phyloP scores from a whole-genome alignment of 23 tunicate species.

The Halocynthia roretzi region DNA sequence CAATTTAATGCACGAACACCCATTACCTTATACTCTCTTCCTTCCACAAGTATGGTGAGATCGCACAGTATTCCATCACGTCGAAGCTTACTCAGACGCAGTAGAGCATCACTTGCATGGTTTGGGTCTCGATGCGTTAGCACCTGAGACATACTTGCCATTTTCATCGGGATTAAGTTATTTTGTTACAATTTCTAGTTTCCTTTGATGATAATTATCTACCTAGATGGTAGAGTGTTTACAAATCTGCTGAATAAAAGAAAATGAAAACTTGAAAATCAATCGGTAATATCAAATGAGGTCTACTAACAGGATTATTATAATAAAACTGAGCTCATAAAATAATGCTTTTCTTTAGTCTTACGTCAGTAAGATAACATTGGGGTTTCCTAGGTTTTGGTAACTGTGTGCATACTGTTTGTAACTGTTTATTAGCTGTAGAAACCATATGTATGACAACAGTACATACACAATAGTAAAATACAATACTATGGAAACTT shows the following conservation, averaged over 20 bases:
- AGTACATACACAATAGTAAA: no score
- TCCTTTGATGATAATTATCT: neutral
- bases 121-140: constrained; percentile 58
- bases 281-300: no score
- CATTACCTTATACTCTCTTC: constrained; percentile 73
- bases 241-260: neutral
- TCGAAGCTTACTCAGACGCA: constrained; percentile 58
- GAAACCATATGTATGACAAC: no score
- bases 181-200: neutral
- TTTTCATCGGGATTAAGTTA: constrained; percentile 31
- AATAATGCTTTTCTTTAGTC: no score
- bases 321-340: no score
- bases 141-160: constrained; percentile 67
- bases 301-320: no score
- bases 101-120: constrained; percentile 57
- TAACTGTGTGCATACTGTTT: no score
- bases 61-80: constrained; percentile 79
- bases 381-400: no score
- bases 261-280: neutral
- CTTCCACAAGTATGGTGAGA: constrained; percentile 89
- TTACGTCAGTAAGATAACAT: no score
- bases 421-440: no score
- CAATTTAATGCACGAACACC: neutral
- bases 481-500: no score
- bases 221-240: neutral